Base-by-base conservation (phyloP, 2,888 invertebrate species). In the Antitype chi region DNA sequence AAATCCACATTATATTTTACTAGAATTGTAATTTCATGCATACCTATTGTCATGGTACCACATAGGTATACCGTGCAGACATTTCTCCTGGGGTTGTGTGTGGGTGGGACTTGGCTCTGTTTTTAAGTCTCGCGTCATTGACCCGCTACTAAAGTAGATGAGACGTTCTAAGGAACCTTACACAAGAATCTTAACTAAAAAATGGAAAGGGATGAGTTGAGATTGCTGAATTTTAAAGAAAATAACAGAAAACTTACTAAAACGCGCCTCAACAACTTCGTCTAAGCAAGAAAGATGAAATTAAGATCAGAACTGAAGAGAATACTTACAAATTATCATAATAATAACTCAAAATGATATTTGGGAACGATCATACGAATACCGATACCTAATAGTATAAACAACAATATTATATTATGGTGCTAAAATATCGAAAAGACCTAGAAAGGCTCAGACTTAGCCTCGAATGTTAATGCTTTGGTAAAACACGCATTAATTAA, bases 81-180 rank as follows among this genome's bases (percentile, higher is more conserved):
- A 81, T 52, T 57, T 43, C 43, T 15, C 13, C 13, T 9, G 62
- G 13, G n/a, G 49, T 53, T 15, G 43, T 8, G 63, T 15, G 43
- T 13, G n/a, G 63, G 60, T 2, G 13, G 52, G 43, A 49, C 2
- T 64, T 70, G 38, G 17, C n/a, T 73, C 59, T 70, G 82, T 85
- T 87, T 81, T 81, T 74, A 78, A 53, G 72, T 77, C 67, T 76
- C 88, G 78, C 83, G 72, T 86, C 80, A 85, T 60, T 87, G 86
- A 77, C 84, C 78, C 66, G 74, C 32, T 53, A 73, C 60, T 71
- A 70, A 28, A 71, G 70, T 49, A 78, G 76, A 80, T 80, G 81
- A 70, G 74, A 72, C 7, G 20, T 43, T 59, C 38, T 76, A 69
- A 84, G 68, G 74, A 68, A 68, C 62, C 78, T 53, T 76, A 32